Evolutionary conservation across 2,888 invertebrate species (phyloP).

Genomic region (Microdon myrmicae): DNA sequence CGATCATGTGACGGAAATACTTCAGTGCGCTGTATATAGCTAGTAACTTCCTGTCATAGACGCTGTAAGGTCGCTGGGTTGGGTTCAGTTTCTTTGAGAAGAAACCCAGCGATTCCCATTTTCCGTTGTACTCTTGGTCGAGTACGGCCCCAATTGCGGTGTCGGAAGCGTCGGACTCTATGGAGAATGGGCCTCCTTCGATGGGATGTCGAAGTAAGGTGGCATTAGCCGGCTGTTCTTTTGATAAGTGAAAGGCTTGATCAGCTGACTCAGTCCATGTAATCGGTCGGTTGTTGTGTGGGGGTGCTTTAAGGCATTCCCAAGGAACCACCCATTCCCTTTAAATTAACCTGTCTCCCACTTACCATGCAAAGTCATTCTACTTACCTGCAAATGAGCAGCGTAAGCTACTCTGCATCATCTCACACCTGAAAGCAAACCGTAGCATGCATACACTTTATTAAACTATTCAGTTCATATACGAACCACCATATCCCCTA

Average conservation of each 20-base stretch:
- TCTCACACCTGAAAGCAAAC: no score
- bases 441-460: no score
- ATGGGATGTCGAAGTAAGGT: slow-evolving; percentile 19
- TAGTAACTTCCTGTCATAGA: slow-evolving; percentile 62
- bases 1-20: slow-evolving; percentile 50
- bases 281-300: no score
- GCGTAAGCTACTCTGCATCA: no score
- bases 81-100: slow-evolving; percentile 59
- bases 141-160: slow-evolving; percentile 30
- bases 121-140: slow-evolving; percentile 28
- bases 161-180: slow-evolving; percentile 38
- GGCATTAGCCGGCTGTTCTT: slow-evolving; percentile 23
- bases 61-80: slow-evolving; percentile 57
- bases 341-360: no score
- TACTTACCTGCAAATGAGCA: no score
- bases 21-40: slow-evolving; percentile 61
- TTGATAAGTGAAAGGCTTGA: slow-evolving; percentile 33
- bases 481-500: no score
- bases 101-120: slow-evolving; percentile 38
- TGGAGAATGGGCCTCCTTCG: slow-evolving; percentile 4
- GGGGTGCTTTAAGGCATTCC: no score
- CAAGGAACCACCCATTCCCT: no score
- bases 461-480: no score
- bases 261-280: slow-evolving; percentile 21
- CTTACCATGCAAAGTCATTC: no score